phyloP scores from a whole-genome alignment of 2,797 vertebrate species.

The Takifugu rubripes region DNA sequence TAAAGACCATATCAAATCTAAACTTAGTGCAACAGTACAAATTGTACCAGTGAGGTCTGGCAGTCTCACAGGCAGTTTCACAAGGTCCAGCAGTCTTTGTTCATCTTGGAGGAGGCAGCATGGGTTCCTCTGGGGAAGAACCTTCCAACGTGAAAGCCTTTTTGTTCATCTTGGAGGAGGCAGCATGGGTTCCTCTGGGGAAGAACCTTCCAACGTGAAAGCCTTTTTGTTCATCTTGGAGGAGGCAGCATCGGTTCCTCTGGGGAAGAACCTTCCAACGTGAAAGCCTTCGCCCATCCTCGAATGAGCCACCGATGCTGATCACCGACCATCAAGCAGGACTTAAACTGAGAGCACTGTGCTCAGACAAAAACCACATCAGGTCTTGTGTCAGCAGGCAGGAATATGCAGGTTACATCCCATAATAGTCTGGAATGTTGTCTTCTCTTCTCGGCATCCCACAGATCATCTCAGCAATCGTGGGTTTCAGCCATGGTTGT shows the following conservation, averaged over 20 bases:
- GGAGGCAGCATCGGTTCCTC: slow-evolving; percentile 39
- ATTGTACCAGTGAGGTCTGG: slow-evolving; percentile 50
- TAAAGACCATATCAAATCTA: slow-evolving; percentile 49
- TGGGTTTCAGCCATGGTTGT: slow-evolving; percentile 17
- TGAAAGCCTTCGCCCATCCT: slow-evolving; percentile 42
- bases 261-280: slow-evolving; percentile 23
- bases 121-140: no score
- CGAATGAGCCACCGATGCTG: slow-evolving; percentile 21
- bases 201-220: background rate
- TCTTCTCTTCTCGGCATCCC: slow-evolving; percentile 24
- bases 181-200: slow-evolving; percentile 37
- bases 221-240: slow-evolving; percentile 11
- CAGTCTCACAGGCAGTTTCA: slow-evolving; percentile 65
- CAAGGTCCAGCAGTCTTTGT: slow-evolving; percentile 34
- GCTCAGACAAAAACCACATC: slow-evolving; percentile 25
- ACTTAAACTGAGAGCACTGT: slow-evolving; percentile 22
- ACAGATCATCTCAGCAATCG: slow-evolving; percentile 18
- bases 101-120: slow-evolving; percentile 33
- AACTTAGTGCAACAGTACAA: slow-evolving; percentile 77
- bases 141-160: no score
- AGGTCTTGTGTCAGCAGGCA: slow-evolving; percentile 35
- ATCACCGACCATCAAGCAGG: slow-evolving; percentile 28
- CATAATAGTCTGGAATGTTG: slow-evolving; percentile 3
- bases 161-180: no score
- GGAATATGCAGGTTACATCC: slow-evolving; percentile 15